phyloP scores from a whole-genome alignment of 2,888 invertebrate species.

The Tetragonula carbonaria region DNA sequence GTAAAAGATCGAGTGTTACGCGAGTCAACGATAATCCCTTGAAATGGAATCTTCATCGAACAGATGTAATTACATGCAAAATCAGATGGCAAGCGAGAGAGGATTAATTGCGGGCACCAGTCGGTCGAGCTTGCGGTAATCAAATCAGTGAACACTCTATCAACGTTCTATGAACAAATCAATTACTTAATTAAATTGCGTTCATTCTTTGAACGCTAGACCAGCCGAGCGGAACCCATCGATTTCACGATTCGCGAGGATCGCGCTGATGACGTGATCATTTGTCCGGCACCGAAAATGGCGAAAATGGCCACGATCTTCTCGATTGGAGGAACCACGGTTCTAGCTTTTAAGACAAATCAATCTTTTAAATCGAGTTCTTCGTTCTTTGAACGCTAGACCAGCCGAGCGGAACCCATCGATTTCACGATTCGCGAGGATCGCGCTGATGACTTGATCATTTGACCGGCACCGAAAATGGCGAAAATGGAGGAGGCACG shows the following conservation, averaged over 20 bases:
- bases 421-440: conserved; percentile 17
- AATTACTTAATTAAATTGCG: neutral
- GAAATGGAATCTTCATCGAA: conserved; percentile 6
- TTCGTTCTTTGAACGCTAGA: neutral
- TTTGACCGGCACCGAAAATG: conserved; percentile 27
- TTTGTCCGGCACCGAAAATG: conserved; percentile 25
- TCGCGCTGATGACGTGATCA: conserved; percentile 11
- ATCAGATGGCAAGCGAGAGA: conserved; percentile 5
- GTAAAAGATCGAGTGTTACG: too few species aligned
- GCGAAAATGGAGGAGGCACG: neutral
- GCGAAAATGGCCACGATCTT: neutral
- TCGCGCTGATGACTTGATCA: conserved; percentile 10
- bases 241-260: conserved; percentile 17
- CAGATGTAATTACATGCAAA: conserved; percentile 51
- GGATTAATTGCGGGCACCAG: conserved; percentile 11
- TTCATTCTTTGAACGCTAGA: neutral
- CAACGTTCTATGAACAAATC: conserved; percentile 1
- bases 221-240: conserved; percentile 16
- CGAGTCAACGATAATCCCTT: conserved; percentile 4
- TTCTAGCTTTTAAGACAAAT: neutral
- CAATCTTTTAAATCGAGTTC: neutral
- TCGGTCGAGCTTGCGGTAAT: conserved; percentile 40
- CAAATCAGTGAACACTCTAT: conserved; percentile 24
- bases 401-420: conserved; percentile 16
- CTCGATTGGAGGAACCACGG: neutral